A percentile compares a stretch with the other conserved stretches of the same genome.
These are phyloP conservation scores for Odontomachus brunneus DNA, from an alignment of 1,140 invertebrate species.

Conservation along the genomic window DNA sequence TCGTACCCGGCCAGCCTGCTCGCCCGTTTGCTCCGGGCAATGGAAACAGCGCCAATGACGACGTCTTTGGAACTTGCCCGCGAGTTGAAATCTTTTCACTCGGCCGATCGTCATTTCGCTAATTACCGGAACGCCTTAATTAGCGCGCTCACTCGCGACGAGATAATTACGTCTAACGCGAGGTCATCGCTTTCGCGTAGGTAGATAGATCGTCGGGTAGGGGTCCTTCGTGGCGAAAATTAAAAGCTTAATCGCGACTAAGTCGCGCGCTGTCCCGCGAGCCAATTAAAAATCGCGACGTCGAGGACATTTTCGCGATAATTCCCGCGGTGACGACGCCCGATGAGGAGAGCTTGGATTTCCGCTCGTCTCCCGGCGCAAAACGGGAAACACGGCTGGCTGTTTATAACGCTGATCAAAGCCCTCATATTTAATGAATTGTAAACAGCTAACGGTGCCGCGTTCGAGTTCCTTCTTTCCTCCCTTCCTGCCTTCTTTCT, in stretches of 20 bases:
- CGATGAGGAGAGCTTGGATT: conserved; percentile 12
- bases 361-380: conserved; percentile 22
- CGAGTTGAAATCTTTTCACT: conserved; percentile 50
- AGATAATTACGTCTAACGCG: conserved; percentile 45
- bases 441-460: conserved; percentile 65
- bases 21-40: not conserved
- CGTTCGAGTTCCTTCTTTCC: not conserved
- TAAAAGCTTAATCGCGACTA: conserved; percentile 15
- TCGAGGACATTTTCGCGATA: not conserved
- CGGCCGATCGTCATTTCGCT: conserved; percentile 37
- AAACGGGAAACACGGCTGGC: conserved; percentile 50
- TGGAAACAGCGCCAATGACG: conserved; percentile 12
- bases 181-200: conserved; percentile 2
- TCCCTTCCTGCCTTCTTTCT: not conserved
- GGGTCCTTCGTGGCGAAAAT: not conserved
- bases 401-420: conserved; percentile 73
- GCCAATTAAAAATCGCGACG: conserved; percentile 36
- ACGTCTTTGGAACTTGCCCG: conserved; percentile 44
- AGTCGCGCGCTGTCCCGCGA: not conserved
- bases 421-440: conserved; percentile 73
- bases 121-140: conserved; percentile 60
- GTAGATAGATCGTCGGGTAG: not conserved
- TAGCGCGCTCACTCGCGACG: conserved; percentile 24
- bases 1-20: not conserved
- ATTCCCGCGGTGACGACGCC: not conserved